Evolutionary conservation across 2,888 invertebrate species (phyloP), one percentile per base, ranked within the genome.

Genomic region (Lepetodrilus schrolli): DNA sequence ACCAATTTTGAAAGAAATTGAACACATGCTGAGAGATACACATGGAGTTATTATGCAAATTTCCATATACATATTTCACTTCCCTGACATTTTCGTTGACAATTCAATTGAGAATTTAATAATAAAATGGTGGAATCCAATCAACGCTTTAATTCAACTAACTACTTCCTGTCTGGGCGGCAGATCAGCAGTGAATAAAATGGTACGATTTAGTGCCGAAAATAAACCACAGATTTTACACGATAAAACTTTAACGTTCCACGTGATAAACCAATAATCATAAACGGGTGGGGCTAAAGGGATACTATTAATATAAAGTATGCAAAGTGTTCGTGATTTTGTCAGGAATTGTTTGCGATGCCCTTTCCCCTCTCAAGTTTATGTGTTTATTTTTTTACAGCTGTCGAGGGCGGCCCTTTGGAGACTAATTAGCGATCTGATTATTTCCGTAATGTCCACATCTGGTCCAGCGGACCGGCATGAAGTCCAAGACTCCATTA

Each of bases 361-460:
- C 17, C 30, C 13, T n/a, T 17, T 30, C 13, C 4, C 2, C 58
- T 30, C 30, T 30, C 58, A 34, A 30, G 58, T 58, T 58, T 58
- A 58, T 58, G 58, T 58, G 58, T 58, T 58, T 30, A 58, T 23
- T 30, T 58, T n/a, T 58, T 58, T 58, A 58, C 58, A 58, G 58
- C 58, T 34, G 17, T 30, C 5, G 17, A 30, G 58, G 26, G 34
- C 58, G 30, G 30, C 58, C 58, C 30, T 17, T 58, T 30, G 58
- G 58, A 58, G 58, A 34, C 26, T 58, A 58, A 58, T 58, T 58
- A 58, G 26, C 3, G 26, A 26, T n/a, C 10, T 58, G 58, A 58
- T 58, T 58, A 58, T 34, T 8, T 17, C 8, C n/a, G 17, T 58
- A 58, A 58, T 30, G 30, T 17, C 7, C 7, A 34, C 58, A 58